These are phyloP conservation scores for Pentalonia nigronervosa DNA, from an alignment of 1,140 invertebrate genomes.

Conservation along the genomic window DNA sequence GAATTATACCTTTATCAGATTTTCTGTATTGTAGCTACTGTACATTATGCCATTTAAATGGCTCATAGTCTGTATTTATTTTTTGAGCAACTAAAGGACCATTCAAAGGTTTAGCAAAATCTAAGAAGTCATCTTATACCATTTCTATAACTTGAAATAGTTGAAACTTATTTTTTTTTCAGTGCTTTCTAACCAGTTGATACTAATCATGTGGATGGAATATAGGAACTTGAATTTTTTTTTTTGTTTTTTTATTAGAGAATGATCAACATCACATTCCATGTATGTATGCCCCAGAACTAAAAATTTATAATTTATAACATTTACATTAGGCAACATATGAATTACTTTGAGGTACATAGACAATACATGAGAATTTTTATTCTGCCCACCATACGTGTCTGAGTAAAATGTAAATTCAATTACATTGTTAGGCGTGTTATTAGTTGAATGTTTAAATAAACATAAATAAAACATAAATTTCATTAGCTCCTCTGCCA, in stretches of 20 bases:
- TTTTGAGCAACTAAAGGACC: background rate
- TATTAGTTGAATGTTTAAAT: too few species aligned
- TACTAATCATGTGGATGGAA: background rate
- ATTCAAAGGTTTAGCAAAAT: constrained; percentile 1
- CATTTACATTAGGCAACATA: background rate
- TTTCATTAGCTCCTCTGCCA: too few species aligned
- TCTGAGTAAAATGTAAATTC: too few species aligned
- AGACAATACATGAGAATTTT: background rate
- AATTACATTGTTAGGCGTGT: too few species aligned
- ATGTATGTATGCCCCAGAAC: background rate
- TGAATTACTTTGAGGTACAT: background rate
- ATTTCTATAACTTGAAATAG: constrained; percentile 27
- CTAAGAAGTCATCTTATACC: background rate
- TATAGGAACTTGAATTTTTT: background rate
- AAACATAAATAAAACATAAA: too few species aligned
- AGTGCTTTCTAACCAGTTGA: background rate
- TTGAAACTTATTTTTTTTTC: constrained; percentile 30
- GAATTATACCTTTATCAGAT: background rate
- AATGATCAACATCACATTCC: background rate
- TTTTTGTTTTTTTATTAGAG: background rate
- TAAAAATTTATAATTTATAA: constrained; percentile 23
- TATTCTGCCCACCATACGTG: background rate
- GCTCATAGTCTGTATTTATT: background rate
- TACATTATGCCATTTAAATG: constrained; percentile 5
- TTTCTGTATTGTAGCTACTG: background rate